These are phyloP conservation scores for Temnothorax ravouxi DNA, from an alignment of 2,888 invertebrate genomes.

Conservation along the genomic window DNA sequence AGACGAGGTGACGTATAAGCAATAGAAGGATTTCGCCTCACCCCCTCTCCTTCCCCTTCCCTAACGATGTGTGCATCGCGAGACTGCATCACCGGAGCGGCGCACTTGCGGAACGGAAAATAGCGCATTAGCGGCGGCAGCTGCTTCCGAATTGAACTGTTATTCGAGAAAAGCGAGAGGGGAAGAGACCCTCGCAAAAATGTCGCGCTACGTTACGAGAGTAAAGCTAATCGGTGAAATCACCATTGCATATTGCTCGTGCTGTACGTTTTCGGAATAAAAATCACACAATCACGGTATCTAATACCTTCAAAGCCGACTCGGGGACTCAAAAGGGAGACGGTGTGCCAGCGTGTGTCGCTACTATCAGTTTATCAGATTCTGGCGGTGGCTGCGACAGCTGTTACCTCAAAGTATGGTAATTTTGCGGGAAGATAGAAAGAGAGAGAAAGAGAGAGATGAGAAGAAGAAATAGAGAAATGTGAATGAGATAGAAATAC, in stretches of 20 bases:
- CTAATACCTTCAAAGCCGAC: slow-evolving; percentile 15
- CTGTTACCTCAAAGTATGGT: slow-evolving; percentile 84
- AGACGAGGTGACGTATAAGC: slow-evolving; percentile 1
- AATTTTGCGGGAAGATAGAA: slow-evolving; percentile 79
- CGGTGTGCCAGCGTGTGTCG: slow-evolving; percentile 73
- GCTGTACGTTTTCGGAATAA: slow-evolving; percentile 29
- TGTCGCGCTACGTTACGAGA: slow-evolving; percentile 69
- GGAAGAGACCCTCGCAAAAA: slow-evolving; percentile 55
- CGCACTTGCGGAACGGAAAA: slow-evolving; percentile 38
- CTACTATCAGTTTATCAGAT: slow-evolving; percentile 85
- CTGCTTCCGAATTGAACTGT: slow-evolving; percentile 84
- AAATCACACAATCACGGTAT: slow-evolving; percentile 7
- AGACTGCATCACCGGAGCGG: slow-evolving; percentile 10
- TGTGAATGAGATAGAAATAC: slow-evolving; percentile 17
- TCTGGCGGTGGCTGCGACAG: slow-evolving; percentile 72
- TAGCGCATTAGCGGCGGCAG: slow-evolving; percentile 81
- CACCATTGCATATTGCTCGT: slow-evolving; percentile 43
- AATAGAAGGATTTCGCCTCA: not conserved
- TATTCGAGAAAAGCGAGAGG: slow-evolving; percentile 75
- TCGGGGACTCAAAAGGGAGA: slow-evolving; percentile 57
- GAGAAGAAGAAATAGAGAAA: slow-evolving; percentile 14
- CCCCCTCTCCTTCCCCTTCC: too few relatives aligned
- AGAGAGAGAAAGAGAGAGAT: slow-evolving; percentile 53
- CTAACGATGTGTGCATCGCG: not conserved
- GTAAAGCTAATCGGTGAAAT: slow-evolving; percentile 81